These are phyloP conservation scores for Dipodomys stephensi DNA, from an alignment of 2,113 vertebrate species.

Conservation along the genomic window DNA sequence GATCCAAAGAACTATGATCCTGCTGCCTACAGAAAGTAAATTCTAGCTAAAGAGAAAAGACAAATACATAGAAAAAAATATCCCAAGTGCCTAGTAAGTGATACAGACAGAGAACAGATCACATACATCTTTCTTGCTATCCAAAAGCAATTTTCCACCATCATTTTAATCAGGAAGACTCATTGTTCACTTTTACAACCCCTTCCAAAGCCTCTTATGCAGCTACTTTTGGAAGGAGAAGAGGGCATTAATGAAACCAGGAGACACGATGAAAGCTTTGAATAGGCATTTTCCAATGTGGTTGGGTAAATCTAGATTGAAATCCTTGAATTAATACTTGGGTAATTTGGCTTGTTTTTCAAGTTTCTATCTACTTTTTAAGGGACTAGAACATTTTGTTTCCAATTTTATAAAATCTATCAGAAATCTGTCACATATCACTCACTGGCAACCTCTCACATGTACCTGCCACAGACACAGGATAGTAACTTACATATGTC, in stretches of 20 bases:
- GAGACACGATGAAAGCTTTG: neutral
- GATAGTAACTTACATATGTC: neutral
- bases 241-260: conserved; percentile 29
- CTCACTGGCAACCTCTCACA: neutral
- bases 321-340: conserved; percentile 8
- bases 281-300: neutral
- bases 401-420: neutral
- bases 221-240: conserved; percentile 12
- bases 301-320: neutral
- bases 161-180: conserved; percentile 45
- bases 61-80: conserved; percentile 20
- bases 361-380: conserved; percentile 17
- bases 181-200: neutral
- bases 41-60: conserved; percentile 1
- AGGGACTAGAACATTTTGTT: neutral
- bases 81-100: neutral
- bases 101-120: conserved; percentile 5
- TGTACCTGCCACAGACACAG: neutral
- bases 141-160: conserved; percentile 37
- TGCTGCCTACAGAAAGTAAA: neutral
- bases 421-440: neutral
- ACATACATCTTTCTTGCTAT: neutral
- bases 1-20: neutral
- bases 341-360: conserved; percentile 7
- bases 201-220: neutral